These are phyloP conservation scores for Agrilus mali DNA, from an alignment of 2,888 invertebrate genomes.

Conservation along the genomic window DNA sequence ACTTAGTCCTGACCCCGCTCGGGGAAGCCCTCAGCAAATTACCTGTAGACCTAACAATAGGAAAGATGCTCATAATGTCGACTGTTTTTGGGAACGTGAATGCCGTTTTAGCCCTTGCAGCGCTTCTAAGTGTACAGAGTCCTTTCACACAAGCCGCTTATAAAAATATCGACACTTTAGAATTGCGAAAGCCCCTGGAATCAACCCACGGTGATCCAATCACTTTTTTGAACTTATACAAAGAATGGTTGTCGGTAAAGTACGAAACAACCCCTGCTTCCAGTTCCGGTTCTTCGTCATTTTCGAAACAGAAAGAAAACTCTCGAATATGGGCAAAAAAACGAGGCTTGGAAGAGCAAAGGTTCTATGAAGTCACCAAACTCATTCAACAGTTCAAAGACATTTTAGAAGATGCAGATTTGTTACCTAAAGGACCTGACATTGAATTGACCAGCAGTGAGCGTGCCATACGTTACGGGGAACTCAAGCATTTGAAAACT, in stretches of 20 bases:
- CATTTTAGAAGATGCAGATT: slow-evolving; percentile 49
- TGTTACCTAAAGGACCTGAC: slow-evolving; percentile 22
- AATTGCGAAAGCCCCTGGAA: slow-evolving; percentile 64
- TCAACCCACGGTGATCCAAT: slow-evolving; percentile 95
- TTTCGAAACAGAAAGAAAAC: slow-evolving; percentile 17
- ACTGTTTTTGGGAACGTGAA: slow-evolving; percentile 80
- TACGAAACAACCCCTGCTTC: slow-evolving; percentile 31
- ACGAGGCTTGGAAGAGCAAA: slow-evolving; percentile 88
- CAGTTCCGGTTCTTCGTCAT: background rate
- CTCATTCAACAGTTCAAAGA: slow-evolving; percentile 79
- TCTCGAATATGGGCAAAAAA: slow-evolving; percentile 77
- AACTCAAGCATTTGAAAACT: slow-evolving; percentile 73
- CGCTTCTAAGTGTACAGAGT: slow-evolving; percentile 84
- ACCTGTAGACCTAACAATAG: slow-evolving; percentile 89
- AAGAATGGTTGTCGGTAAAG: slow-evolving; percentile 80
- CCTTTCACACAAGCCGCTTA: slow-evolving; percentile 86
- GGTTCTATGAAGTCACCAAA: slow-evolving; percentile 94
- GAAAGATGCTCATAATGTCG: slow-evolving; percentile 91
- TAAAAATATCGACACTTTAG: slow-evolving; percentile 72
- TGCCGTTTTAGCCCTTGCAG: slow-evolving; percentile 79
- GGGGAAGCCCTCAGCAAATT: slow-evolving; percentile 78
- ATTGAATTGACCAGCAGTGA: slow-evolving; percentile 53
- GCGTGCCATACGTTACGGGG: slow-evolving; percentile 73
- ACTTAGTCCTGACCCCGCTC: slow-evolving; percentile 55
- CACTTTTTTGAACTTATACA: slow-evolving; percentile 74